Percentiles rank a stretch among this genome's conserved stretches.
Conservation (phyloP, 2,113 vertebrate species). For the Corythornis cristatus region DNA sequence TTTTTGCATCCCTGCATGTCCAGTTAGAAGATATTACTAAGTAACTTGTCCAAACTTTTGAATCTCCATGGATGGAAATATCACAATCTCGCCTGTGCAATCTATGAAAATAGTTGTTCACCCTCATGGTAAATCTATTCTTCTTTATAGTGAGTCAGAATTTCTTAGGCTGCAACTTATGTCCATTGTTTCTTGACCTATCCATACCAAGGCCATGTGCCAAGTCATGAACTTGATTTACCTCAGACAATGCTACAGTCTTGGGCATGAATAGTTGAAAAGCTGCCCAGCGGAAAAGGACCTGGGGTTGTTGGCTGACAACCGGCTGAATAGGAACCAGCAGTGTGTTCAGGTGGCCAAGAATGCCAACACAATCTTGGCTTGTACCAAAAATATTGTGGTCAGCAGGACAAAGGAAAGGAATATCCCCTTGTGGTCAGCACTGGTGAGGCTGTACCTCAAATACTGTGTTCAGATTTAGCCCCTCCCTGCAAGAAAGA, state of each 20-base stretch:
- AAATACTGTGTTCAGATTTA: not conserved
- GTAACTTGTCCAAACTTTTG: not conserved
- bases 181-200: not conserved
- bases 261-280: not conserved
- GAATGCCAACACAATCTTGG: not conserved
- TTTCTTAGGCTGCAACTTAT: not conserved
- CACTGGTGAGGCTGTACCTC: not conserved
- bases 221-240: not conserved
- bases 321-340: not conserved
- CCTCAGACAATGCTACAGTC: not conserved
- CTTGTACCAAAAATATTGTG: not conserved
- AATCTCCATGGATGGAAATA: not conserved
- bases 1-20: too few species aligned
- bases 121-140: not conserved
- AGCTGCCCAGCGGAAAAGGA: fast-evolving
- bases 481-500: not conserved
- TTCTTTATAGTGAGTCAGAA: not conserved
- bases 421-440: not conserved
- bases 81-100: not conserved
- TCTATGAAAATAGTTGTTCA: not conserved
- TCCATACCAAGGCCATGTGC: not conserved
- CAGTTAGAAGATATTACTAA: not conserved
- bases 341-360: not conserved
- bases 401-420: not conserved
- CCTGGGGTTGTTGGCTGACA: not conserved